phyloP scores from a whole-genome alignment of 2,113 vertebrate genomes.

The Paradoxurus hermaphroditus region DNA sequence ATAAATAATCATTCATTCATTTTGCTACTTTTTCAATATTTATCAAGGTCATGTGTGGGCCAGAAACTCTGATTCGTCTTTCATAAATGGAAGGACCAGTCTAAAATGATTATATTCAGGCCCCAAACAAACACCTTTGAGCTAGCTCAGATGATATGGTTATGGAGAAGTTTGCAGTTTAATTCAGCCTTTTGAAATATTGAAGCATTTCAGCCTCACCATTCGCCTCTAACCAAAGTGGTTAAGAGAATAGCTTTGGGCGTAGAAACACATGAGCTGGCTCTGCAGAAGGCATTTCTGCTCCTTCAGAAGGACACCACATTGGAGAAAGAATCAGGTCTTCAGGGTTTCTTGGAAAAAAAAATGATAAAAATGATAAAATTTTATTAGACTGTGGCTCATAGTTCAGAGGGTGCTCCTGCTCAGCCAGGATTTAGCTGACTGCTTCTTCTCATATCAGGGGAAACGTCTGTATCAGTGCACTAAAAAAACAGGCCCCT shows the following conservation, averaged over 20 bases:
- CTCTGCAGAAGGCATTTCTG: neutral
- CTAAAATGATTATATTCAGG: neutral
- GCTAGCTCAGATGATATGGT: neutral
- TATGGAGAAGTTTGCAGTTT: neutral
- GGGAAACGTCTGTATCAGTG: fast-evolving
- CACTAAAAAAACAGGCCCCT: neutral
- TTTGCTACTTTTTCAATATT: neutral
- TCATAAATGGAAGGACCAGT: neutral
- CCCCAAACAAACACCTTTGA: neutral
- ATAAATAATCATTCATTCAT: neutral
- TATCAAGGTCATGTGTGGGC: neutral
- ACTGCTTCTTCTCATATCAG: neutral
- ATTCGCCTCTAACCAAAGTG: neutral
- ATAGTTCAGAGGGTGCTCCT: neutral
- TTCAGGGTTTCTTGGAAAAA: neutral
- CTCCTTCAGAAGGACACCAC: neutral
- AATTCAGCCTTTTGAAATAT: neutral
- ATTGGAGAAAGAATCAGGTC: neutral
- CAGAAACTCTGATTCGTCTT: neutral
- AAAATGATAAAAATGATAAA: too few relatives aligned
- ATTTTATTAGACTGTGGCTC: neutral
- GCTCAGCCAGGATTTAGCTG: neutral
- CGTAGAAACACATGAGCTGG: neutral
- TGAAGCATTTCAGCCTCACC: neutral
- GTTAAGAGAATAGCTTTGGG: neutral